Conservation (phyloP, 2,888 invertebrate genomes). For the Nebria salina region DNA sequence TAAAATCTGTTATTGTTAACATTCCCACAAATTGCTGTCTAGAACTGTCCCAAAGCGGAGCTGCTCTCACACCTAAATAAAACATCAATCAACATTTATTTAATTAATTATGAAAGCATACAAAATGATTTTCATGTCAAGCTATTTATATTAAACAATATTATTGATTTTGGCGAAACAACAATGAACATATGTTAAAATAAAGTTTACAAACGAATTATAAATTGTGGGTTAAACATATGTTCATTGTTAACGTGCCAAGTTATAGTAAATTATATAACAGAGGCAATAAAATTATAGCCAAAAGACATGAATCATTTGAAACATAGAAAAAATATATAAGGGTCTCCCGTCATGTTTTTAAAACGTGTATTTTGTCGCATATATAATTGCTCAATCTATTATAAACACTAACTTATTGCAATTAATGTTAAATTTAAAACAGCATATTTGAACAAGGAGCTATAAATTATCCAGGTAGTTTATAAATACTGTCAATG, state of each 20-base stretch:
- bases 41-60: conserved; percentile 96
- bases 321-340: not conserved
- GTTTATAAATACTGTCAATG: not conserved
- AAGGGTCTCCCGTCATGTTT: not conserved
- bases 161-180: not conserved
- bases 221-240: not conserved
- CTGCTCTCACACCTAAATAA: conserved; percentile 88
- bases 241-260: not conserved
- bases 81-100: not conserved
- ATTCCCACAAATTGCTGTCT: conserved; percentile 96
- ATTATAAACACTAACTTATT: no score
- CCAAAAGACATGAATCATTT: not conserved
- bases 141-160: not conserved
- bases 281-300: not conserved
- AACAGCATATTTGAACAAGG: not conserved
- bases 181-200: not conserved
- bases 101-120: not conserved
- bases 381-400: no score
- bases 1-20: conserved; percentile 99
- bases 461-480: not conserved
- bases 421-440: not conserved
- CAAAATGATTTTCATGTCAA: no score
- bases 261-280: not conserved
- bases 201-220: not conserved
- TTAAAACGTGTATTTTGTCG: no score